phyloP scores from a whole-genome alignment of 2,797 vertebrate species.

The Phylloscopus collybita region DNA sequence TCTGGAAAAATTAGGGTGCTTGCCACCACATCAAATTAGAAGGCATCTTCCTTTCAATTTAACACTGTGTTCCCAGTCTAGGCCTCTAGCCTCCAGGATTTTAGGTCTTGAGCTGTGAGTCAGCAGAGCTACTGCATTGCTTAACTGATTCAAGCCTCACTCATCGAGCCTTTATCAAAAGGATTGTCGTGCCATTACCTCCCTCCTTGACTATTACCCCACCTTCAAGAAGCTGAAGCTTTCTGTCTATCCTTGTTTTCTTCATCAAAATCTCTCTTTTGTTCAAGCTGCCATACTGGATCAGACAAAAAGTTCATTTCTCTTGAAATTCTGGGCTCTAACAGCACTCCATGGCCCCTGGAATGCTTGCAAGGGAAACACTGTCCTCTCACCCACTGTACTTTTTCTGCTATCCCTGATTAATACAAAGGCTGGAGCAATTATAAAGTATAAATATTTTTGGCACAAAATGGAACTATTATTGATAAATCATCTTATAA shows the following conservation, averaged over 20 bases:
- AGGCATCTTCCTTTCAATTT: neutral
- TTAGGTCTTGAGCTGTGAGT: conserved; percentile 26
- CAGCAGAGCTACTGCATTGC: neutral
- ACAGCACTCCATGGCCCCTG: neutral
- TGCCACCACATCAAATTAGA: conserved; percentile 26
- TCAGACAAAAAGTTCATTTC: neutral
- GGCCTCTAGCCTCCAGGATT: conserved; percentile 5
- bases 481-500: conserved; percentile 35
- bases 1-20: neutral
- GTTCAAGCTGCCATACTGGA: neutral
- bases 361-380: neutral
- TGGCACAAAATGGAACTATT: conserved; percentile 23
- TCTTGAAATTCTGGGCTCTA: neutral
- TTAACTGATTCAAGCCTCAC: neutral
- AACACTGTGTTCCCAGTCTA: neutral
- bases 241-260: neutral
- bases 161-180: neutral
- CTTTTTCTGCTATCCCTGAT: neutral
- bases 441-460: conserved; percentile 22
- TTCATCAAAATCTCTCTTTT: neutral
- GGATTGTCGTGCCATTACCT: neutral
- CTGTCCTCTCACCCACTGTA: fast-evolving
- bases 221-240: neutral
- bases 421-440: neutral
- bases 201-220: neutral